Base-by-base conservation (phyloP, 2,113 vertebrate genomes). In the Variabilichromis moorii region DNA sequence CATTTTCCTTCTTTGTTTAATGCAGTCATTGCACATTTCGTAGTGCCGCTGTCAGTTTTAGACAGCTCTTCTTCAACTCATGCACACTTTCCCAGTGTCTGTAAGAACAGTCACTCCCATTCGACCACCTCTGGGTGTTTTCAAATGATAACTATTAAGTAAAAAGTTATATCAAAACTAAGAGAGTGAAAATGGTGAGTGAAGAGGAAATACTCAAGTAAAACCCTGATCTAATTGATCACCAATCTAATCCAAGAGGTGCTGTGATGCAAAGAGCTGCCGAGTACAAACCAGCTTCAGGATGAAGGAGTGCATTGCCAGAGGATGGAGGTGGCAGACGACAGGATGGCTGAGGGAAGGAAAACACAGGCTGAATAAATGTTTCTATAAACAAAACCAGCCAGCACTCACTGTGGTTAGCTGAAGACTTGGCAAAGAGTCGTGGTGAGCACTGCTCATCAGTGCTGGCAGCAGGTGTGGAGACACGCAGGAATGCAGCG, bases 81-180 rank as follows among this genome's bases (percentile, higher is more conserved):
- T 73, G 7, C 37, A 7, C 37, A 71, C 37, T 71, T 71, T 53
- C 2, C 83, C 83, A 92, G 78, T 26, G 1, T 83, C 88, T 90
- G 88, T 81, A 80, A 40, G 83, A 82, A 66, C 1, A 47, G 3
- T 1, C 17, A 4, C 73, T 82, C 28, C 19, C 42, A 76, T 85
- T 53, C 1, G 53, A 88, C 16, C 1, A 79, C 12, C 2, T 57
- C 86, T 88, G 87, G 8, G 8, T 35, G 59, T 88, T 71, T 53
- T 37, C 9, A n/a, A 88, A 59, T 31, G 8, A 59, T 31, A 9
- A 59, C 57, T 17, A 59, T 0, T 31, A 59, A 31, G 57, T 31
- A 59, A 59, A 31, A 63, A 33, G 59, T 63, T 7, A 7, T 63
- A 19, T 63, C 2, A 19, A 1, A 19, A 33, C 28, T 33, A 63